A percentile compares a stretch with the other conserved stretches of the same genome.
phyloP scores from a whole-genome alignment of 2,113 vertebrate genomes.

The Anas platyrhynchos region DNA sequence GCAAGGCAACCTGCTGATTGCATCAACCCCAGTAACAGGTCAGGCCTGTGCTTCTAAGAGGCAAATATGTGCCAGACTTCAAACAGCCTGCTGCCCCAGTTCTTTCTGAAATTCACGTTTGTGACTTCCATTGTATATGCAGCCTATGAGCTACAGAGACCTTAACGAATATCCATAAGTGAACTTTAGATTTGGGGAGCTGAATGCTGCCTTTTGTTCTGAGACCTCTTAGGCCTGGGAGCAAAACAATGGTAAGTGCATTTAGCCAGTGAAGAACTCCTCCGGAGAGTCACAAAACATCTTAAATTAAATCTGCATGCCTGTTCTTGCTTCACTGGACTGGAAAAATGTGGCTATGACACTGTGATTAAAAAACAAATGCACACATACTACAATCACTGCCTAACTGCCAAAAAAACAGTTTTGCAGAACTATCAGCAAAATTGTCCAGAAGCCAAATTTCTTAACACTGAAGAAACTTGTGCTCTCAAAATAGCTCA shows the following conservation, averaged over 20 bases:
- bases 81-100: background rate
- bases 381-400: background rate
- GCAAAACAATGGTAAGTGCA: constrained; percentile 7
- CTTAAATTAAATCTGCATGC: constrained; percentile 40
- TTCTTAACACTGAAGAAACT: constrained; percentile 32
- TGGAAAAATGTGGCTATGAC: constrained; percentile 48
- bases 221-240: background rate
- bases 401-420: constrained; percentile 42
- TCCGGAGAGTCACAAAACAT: background rate
- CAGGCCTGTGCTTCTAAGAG: background rate
- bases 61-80: background rate
- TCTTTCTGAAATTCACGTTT: background rate
- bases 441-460: constrained; percentile 42
- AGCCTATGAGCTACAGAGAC: background rate
- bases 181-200: background rate
- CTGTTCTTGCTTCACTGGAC: constrained; percentile 45
- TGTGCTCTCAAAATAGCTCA: constrained; percentile 11
- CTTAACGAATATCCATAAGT: fast-evolving
- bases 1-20: background rate
- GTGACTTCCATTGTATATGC: background rate
- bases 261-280: background rate
- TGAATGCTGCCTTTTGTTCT: background rate
- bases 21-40: background rate
- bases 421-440: constrained; percentile 50
- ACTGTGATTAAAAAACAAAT: constrained; percentile 55